These are phyloP conservation scores for Odocoileus hemionus DNA, from an alignment of 2,113 vertebrate species.

Conservation along the genomic window DNA sequence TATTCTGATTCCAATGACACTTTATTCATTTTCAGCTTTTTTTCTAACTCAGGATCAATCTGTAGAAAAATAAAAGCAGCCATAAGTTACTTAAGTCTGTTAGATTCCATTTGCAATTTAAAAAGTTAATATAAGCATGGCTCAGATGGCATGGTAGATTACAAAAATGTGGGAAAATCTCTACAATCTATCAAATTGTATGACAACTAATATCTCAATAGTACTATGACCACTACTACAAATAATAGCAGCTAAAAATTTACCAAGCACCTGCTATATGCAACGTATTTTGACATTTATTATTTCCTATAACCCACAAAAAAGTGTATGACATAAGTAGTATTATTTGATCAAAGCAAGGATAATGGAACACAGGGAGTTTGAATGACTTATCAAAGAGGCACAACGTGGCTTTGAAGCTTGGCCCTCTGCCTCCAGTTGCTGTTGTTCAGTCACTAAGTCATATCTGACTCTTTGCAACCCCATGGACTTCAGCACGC, in stretches of 20 bases:
- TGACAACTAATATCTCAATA: neutral
- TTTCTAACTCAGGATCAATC: constrained; percentile 87
- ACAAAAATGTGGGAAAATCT: neutral
- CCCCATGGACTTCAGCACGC: neutral
- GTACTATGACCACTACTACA: neutral
- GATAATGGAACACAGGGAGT: neutral
- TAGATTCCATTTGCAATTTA: neutral
- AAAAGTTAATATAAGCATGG: neutral
- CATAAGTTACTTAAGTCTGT: constrained; percentile 19
- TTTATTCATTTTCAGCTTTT: constrained; percentile 81
- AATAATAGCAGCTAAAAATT: neutral
- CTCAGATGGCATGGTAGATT: neutral
- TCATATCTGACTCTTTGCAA: neutral
- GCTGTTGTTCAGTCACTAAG: neutral
- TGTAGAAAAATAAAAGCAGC: constrained; percentile 69
- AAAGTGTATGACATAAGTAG: neutral
- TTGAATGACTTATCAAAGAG: neutral
- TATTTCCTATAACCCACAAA: neutral
- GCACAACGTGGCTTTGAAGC: neutral
- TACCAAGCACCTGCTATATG: neutral
- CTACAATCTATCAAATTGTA: neutral
- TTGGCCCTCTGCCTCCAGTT: neutral
- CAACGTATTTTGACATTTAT: neutral
- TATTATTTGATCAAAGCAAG: neutral
- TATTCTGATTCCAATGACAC: constrained; percentile 91